Percentiles rank a stretch among this genome's conserved stretches.
Evolutionary conservation across 2,888 invertebrate species (phyloP).

Genomic region (Augiades crinisus): DNA sequence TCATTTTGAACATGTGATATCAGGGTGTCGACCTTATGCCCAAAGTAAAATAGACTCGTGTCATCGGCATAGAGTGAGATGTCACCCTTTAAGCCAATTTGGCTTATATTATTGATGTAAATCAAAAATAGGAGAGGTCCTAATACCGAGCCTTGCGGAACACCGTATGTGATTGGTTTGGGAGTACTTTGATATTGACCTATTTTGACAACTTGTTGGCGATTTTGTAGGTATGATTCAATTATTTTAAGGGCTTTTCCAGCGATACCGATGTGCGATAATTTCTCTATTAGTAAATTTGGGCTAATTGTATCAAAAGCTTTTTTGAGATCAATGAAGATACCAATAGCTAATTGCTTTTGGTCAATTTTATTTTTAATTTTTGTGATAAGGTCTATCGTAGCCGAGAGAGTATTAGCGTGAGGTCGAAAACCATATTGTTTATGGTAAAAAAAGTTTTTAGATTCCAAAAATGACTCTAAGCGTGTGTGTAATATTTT

Average conservation of each 20-base stretch:
- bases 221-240: conserved; percentile 22
- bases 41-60: conserved; percentile 31
- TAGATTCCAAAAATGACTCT: not conserved
- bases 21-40: conserved; percentile 17
- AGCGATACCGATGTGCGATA: conserved; percentile 18
- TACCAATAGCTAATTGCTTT: conserved; percentile 8
- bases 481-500: not conserved
- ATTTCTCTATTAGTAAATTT: conserved; percentile 14
- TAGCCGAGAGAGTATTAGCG: conserved; percentile 3
- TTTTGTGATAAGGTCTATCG: conserved; percentile 17
- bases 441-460: not conserved
- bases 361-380: conserved; percentile 9
- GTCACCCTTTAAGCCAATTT: conserved; percentile 2
- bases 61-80: conserved; percentile 16
- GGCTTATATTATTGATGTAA: conserved; percentile 17
- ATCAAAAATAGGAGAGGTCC: conserved; percentile 19
- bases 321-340: not conserved
- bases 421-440: conserved; percentile 13
- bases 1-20: conserved; percentile 26
- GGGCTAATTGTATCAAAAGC: conserved; percentile 19
- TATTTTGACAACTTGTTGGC: conserved; percentile 27
- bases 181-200: not conserved
- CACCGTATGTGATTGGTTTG: not conserved
- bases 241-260: conserved; percentile 19
- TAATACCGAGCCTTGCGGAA: not conserved